Evolutionary conservation across 2,797 vertebrate genomes (phyloP), one percentile per base, ranked within the genome.

Genomic region (Danio albolineatus): DNA sequence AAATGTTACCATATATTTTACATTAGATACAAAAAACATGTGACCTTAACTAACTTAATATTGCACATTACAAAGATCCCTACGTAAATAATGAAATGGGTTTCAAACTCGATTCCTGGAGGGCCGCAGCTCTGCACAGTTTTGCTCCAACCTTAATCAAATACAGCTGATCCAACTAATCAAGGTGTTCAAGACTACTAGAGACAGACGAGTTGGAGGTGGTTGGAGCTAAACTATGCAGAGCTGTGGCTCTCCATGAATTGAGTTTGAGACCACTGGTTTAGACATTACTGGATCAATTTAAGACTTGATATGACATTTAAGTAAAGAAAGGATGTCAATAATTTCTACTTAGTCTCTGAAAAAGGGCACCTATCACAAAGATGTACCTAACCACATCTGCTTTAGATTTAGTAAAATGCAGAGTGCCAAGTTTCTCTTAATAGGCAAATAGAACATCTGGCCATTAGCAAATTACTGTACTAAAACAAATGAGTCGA

Each of bases 381-480:
- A n/a, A n/a, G n/a, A n/a, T 0, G 51, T 38, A 51, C 16, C n/a
- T 6, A 51, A 39, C 14, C 5, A 21, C 28, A 39, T 17, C 10
- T 17, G 46, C 46, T 69, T 51, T 38, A 51, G 21, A 51, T 10
- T 48, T n/a, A 7, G 66, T 53, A 38, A 43, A 41, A 21, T 43
- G 54, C 43, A 10, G 38, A 41, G n/a, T 21, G n/a, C 4, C 2
- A 38, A 21, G 13, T 56, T 72, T 72, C n/a, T 43, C 17, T 16
- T 43, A 54, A 7, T 14, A 16, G 38, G 51, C 38, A 56, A 56
- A 72, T 72, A 56, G 57, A 60, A 74, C 57, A 51, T 62, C 57
- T 62, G 46, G 28, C 7, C 46, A 74, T 39, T 19, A 51, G 36
- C 12, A 74, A 51, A 16, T 21, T 21, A 53, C 8, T 12, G 6